Base-by-base conservation (phyloP, 2,797 vertebrate species). In the Sus cebifrons region DNA sequence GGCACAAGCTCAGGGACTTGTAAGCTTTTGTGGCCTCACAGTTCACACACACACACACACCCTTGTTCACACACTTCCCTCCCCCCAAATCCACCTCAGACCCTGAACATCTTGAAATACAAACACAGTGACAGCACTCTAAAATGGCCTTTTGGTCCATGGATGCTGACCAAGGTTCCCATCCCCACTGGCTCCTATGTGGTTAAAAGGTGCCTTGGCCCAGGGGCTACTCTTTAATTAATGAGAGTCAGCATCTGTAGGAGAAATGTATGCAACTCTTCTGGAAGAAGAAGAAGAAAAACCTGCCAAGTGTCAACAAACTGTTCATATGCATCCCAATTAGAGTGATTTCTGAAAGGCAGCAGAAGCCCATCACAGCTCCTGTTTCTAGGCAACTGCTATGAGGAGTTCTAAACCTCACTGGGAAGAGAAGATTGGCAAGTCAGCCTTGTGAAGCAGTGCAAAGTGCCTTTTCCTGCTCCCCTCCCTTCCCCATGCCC, bases 371-470 rank as follows among this genome's bases (percentile, higher is more conserved):
- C 98, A 96, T 96, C 89, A 56, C 8, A 81, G 97, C 90, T 96
- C 94, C 23, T 54, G 98, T 98, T 98, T 98, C 98, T 97, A 98
- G 98, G 98, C 98, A 99, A 98, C 98, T 95, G 98, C 97, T 88
- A 58, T 96, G 89, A 97, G 88, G 92, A 97, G 98, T 95, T 88
- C 96, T 96, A 98, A 97, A 97, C 95, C 84, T 97, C 84, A 16
- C 0, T 11, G 44, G 94, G 95, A 89, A 97, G 95, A 83, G 64
- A 95, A 44, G 85, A 89, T 2, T 65, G 88, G 94, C 73, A 95
- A 95, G 97, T 88, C 95, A 94, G 96, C 91, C 95, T 93, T 65
- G 94, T 70, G 87, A 58, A 82, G 25, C 18, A 60, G 79, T 77
- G 44, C 79, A 0, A 9, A 11, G 40, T 7, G 85, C 75, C 54